A percentile compares a stretch with the other conserved stretches of the same genome.
These are phyloP conservation scores for Zaprionus bogoriensis DNA, from an alignment of 2,888 invertebrate species.

Conservation along the genomic window DNA sequence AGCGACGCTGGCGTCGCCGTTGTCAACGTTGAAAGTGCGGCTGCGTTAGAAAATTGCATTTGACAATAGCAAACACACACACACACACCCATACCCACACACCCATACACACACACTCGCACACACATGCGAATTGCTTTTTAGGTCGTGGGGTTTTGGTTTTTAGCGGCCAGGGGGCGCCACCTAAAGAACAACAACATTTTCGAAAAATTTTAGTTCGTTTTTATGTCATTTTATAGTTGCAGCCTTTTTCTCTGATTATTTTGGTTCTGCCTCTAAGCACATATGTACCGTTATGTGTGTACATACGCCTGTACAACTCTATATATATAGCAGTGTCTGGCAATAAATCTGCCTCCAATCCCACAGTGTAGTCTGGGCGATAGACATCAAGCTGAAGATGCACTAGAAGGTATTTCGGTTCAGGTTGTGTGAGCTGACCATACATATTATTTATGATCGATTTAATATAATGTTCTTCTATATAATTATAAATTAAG, in stretches of 20 bases:
- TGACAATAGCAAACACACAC: constrained; percentile 54
- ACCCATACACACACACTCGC: constrained; percentile 9
- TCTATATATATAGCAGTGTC: background rate
- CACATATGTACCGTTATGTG: background rate
- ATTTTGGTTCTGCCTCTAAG: background rate
- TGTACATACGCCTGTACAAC: background rate
- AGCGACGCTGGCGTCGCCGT: constrained; percentile 23
- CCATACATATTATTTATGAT: too few species aligned
- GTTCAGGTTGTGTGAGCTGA: too few species aligned
- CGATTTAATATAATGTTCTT: too few species aligned
- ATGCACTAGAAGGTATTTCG: too few species aligned
- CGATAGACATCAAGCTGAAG: too few species aligned
- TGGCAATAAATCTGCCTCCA: constrained; percentile 11
- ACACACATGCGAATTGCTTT: constrained; percentile 16
- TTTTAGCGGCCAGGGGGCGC: constrained; percentile 3
- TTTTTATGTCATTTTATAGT: constrained; percentile 2
- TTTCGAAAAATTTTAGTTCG: constrained; percentile 19
- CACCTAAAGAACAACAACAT: constrained; percentile 17
- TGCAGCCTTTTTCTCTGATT: constrained; percentile 14
- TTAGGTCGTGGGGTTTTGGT: constrained; percentile 52
- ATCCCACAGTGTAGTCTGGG: too few species aligned
- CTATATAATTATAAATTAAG: too few species aligned
- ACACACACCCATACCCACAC: constrained; percentile 20
- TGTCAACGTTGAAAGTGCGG: constrained; percentile 76
- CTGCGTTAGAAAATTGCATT: constrained; percentile 81